Conservation (phyloP, 1,140 invertebrate genomes). For the Sminthurides bifidus region DNA sequence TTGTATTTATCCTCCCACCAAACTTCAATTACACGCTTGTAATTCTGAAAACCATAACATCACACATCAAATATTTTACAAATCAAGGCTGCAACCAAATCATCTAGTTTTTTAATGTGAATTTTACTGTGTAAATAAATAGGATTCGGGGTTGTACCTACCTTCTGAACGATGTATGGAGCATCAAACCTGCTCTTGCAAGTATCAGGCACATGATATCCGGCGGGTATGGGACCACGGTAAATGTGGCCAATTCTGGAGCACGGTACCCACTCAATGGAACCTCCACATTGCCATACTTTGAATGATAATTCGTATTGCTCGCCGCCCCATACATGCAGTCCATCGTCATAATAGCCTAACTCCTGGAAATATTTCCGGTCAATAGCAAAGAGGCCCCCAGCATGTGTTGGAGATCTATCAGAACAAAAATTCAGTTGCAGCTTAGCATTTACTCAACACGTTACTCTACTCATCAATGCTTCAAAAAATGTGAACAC, state of each 20-base stretch:
- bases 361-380: constrained; percentile 51
- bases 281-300: constrained; percentile 57
- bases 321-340: constrained; percentile 46
- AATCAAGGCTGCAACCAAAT: too few species aligned
- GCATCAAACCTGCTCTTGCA: constrained; percentile 75
- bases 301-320: constrained; percentile 55
- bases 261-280: constrained; percentile 54
- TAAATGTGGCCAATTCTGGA: constrained; percentile 56
- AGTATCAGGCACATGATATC: constrained; percentile 46
- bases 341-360: constrained; percentile 50
- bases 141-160: too few species aligned
- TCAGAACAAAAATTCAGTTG: background rate
- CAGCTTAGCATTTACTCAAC: background rate
- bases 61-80: background rate
- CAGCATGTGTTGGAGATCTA: constrained; percentile 39
- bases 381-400: constrained; percentile 55
- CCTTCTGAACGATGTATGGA: constrained; percentile 43
- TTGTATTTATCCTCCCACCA: constrained; percentile 93
- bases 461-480: background rate
- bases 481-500: constrained; percentile 7
- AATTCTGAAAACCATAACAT: constrained; percentile 48
- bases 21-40: constrained; percentile 86
- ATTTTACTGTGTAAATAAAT: too few species aligned
- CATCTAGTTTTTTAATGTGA: too few species aligned
- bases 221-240: constrained; percentile 90